These are phyloP conservation scores for Solea senegalensis DNA, from an alignment of 2,113 vertebrate genomes.

Conservation along the genomic window DNA sequence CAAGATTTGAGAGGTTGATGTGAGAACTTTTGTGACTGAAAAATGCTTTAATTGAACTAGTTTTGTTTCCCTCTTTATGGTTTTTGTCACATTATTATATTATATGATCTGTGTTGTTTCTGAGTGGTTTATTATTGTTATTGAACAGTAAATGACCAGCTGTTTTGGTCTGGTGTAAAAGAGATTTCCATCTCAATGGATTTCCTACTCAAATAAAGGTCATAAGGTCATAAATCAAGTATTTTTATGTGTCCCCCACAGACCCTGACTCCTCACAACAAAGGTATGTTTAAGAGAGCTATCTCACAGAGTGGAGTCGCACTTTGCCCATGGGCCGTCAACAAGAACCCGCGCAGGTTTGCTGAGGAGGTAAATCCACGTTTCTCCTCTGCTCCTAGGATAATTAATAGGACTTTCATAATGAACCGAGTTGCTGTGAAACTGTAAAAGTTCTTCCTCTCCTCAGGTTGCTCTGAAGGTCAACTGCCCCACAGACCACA, in stretches of 20 bases:
- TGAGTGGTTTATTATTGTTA: too few species aligned
- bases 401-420: not conserved
- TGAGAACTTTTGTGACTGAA: too few species aligned
- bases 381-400: not conserved
- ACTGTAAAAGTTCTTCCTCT: not conserved
- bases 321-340: conserved; percentile 88
- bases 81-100: too few species aligned
- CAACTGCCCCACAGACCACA: conserved; percentile 83
- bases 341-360: conserved; percentile 82
- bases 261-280: conserved; percentile 89
- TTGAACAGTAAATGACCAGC: too few species aligned
- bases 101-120: too few species aligned
- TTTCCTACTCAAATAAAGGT: too few species aligned
- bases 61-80: too few species aligned
- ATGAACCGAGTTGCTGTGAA: not conserved
- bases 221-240: too few species aligned
- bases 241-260: conserved; percentile 42
- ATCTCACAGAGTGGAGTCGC: conserved; percentile 92
- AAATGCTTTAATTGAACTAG: too few species aligned
- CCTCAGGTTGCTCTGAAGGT: conserved; percentile 85
- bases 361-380: conserved; percentile 80
- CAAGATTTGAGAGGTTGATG: too few species aligned
- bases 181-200: too few species aligned
- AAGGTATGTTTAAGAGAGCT: conserved; percentile 88
- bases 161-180: too few species aligned